Evolutionary conservation across 2,888 invertebrate species (phyloP).

Genomic region (Nymphalis c-album): DNA sequence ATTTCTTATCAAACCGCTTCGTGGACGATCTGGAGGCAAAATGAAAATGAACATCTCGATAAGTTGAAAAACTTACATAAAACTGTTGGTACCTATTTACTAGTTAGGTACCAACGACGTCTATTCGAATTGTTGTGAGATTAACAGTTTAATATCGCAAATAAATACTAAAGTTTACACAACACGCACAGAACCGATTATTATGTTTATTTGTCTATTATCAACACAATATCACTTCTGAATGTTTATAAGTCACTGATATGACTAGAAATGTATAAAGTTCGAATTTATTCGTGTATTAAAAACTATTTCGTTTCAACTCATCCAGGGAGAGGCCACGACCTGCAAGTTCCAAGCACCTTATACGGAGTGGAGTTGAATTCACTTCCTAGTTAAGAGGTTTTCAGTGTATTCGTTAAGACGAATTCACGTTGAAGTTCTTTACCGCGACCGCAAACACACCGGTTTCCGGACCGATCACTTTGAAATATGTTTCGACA

Average conservation of each 20-base stretch:
- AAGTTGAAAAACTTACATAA: not conserved
- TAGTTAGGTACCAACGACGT: not conserved
- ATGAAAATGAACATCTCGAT: constrained; percentile 4
- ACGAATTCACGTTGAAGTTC: constrained; percentile 11
- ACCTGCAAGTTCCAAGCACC: constrained; percentile 8
- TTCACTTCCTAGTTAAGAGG: constrained; percentile 17
- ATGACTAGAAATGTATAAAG: constrained; percentile 1
- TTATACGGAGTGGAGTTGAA: constrained; percentile 16
- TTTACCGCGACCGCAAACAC: constrained; percentile 7
- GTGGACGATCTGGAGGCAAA: not conserved
- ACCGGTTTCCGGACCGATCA: not conserved
- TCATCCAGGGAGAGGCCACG: not conserved
- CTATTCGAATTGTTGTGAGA: not conserved
- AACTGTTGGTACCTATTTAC: not conserved
- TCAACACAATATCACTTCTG: no score
- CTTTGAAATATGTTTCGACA: not conserved
- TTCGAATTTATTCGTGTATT: constrained; percentile 11
- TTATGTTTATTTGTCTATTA: no score
- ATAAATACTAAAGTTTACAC: no score
- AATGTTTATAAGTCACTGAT: not conserved
- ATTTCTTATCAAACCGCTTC: constrained; percentile 14
- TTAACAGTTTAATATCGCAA: not conserved
- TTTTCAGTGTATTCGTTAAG: constrained; percentile 20
- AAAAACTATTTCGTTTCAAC: constrained; percentile 8
- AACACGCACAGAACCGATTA: no score